Percentiles rank a stretch among this genome's conserved stretches.
These are phyloP conservation scores for Spongia lamella DNA, from an alignment of 37 sponge, comb jelly and placozoan genomes.

Conservation along the genomic window DNA sequence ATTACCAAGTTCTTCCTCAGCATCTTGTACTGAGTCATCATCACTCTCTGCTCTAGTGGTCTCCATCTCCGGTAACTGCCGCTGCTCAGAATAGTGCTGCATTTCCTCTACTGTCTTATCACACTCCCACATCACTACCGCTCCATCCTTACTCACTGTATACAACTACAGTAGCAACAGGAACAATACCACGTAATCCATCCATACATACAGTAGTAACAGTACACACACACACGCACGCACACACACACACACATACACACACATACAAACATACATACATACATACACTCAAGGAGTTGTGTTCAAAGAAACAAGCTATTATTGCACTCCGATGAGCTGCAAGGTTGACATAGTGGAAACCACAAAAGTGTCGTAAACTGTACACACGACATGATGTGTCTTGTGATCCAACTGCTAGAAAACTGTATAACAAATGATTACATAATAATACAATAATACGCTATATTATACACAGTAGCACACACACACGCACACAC, in stretches of 20 bases:
- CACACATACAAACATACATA: conserved; percentile 8
- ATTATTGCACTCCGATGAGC: conserved; percentile 85
- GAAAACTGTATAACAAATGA: conserved; percentile 49
- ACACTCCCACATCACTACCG: conserved; percentile 70
- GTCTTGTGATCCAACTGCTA: conserved; percentile 85
- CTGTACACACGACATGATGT: conserved; percentile 85
- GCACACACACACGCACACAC: neutral
- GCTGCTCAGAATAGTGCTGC: conserved; percentile 16
- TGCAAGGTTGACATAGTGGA: conserved; percentile 75
- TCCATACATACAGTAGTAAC: neutral
- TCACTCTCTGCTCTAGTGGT: neutral
- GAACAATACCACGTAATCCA: neutral
- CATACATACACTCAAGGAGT: conserved; percentile 67
- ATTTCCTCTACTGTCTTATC: conserved; percentile 32
- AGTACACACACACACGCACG: conserved; percentile 1
- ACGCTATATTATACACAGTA: neutral
- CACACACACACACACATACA: conserved; percentile 10
- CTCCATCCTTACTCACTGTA: conserved; percentile 81
- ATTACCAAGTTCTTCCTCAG: neutral
- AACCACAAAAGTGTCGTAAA: conserved; percentile 65
- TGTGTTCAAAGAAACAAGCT: conserved; percentile 77
- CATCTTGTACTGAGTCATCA: neutral
- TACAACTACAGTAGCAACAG: conserved; percentile 62
- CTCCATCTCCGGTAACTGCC: neutral
- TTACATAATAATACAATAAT: neutral